Evolutionary conservation across 2,888 invertebrate species (phyloP).

Genomic region (Cantharis lateralis): DNA sequence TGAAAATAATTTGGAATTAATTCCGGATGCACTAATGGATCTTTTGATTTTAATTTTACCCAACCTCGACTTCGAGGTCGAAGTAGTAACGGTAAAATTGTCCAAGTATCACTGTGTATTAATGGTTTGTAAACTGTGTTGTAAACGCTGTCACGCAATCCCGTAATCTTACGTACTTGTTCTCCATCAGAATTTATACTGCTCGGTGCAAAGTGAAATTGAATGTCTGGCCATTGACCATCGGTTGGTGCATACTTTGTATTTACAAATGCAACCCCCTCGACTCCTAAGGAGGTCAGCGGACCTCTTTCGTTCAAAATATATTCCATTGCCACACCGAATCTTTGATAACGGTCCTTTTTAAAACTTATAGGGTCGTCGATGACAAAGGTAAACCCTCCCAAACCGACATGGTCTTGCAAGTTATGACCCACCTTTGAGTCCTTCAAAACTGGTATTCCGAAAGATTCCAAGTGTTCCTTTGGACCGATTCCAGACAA

Average conservation of each 20-base stretch:
- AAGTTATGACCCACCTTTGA: conserved; percentile 82
- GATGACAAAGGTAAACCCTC: conserved; percentile 81
- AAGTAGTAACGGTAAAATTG: conserved; percentile 77
- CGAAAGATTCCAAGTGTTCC: conserved; percentile 72
- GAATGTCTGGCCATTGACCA: conserved; percentile 81
- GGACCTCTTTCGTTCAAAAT: conserved; percentile 81
- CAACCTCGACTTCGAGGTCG: conserved; percentile 88
- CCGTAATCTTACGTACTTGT: conserved; percentile 72
- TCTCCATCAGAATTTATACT: conserved; percentile 84
- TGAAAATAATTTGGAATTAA: conserved; percentile 93
- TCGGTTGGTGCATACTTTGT: conserved; percentile 81
- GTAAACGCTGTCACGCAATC: conserved; percentile 77
- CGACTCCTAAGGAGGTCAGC: conserved; percentile 80
- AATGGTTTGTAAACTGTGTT: conserved; percentile 86
- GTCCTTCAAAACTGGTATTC: conserved; percentile 75
- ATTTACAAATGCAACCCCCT: conserved; percentile 86
- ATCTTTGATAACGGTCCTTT: conserved; percentile 75
- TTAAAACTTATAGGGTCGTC: conserved; percentile 81
- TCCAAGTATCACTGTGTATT: conserved; percentile 80
- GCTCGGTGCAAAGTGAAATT: conserved; percentile 86
- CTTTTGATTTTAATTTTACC: conserved; percentile 78
- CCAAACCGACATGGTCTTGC: conserved; percentile 87
- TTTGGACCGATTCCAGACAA: conserved; percentile 85
- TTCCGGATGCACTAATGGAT: conserved; percentile 82
- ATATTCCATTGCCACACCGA: conserved; percentile 80